phyloP scores from a whole-genome alignment of 2,888 invertebrate species.

The Melieria crassipennis region DNA sequence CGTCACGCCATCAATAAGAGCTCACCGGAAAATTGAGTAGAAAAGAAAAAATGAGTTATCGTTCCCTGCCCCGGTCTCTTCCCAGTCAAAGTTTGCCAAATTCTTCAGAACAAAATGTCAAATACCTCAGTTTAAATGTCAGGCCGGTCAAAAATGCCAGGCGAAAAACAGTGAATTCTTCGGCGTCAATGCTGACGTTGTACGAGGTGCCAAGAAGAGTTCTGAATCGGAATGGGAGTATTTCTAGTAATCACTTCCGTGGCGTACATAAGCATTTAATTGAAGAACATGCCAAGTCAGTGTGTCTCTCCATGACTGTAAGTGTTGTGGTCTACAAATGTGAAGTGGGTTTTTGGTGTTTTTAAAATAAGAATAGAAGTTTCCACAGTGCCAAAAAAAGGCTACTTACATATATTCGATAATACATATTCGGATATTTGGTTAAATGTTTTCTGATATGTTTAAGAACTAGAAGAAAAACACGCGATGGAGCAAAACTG shows the following conservation, averaged over 20 bases:
- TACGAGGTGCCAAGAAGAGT: slow-evolving; percentile 49
- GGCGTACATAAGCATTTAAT: slow-evolving; percentile 81
- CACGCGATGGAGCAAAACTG: too few species aligned
- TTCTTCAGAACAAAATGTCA: slow-evolving; percentile 48
- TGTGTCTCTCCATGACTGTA: slow-evolving; percentile 85
- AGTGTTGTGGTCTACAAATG: slow-evolving; percentile 63
- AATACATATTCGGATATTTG: too few species aligned
- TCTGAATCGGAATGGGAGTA: slow-evolving; percentile 67
- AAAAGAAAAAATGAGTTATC: slow-evolving; percentile 49
- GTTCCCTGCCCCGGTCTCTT: slow-evolving; percentile 51
- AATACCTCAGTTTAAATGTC: slow-evolving; percentile 56
- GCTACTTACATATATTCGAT: too few species aligned
- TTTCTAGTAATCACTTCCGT: slow-evolving; percentile 75
- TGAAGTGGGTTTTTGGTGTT: too few species aligned
- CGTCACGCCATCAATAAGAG: slow-evolving; percentile 17
- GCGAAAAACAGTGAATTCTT: slow-evolving; percentile 31
- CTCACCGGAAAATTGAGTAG: not conserved
- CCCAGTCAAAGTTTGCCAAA: slow-evolving; percentile 33
- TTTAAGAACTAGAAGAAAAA: too few species aligned
- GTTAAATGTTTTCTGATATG: too few species aligned
- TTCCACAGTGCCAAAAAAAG: too few species aligned
- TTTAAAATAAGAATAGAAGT: too few species aligned
- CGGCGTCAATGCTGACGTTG: slow-evolving; percentile 52
- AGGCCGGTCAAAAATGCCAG: slow-evolving; percentile 44
- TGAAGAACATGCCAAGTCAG: slow-evolving; percentile 77